Conservation (phyloP, 2,888 invertebrate species). For the Tipula confusa region DNA sequence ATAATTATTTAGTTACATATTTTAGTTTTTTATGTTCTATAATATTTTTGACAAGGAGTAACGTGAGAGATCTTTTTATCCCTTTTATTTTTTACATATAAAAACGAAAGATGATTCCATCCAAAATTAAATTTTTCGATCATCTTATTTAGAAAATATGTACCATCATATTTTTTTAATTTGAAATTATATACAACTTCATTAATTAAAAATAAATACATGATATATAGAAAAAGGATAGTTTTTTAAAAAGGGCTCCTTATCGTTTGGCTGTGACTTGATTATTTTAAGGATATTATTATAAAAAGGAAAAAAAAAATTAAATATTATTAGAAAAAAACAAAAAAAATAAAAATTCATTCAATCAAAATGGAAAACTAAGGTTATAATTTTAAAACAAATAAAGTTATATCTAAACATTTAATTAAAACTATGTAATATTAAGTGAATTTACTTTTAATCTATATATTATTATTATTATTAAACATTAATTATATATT, state of each 20-base stretch:
- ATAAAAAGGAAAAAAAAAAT: slow-evolving; percentile 6
- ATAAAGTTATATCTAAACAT: not conserved
- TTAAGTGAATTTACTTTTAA: not conserved
- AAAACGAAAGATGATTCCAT: not conserved
- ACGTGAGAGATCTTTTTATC: not conserved
- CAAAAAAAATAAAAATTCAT: not conserved
- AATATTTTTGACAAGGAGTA: not conserved
- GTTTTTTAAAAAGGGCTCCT: slow-evolving; percentile 35
- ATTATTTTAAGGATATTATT: slow-evolving; percentile 36
- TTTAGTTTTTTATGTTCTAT: not conserved
- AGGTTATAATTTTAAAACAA: not conserved
- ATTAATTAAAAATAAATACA: not conserved
- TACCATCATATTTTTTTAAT: not conserved
- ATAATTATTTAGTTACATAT: not conserved
- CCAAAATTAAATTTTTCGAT: not conserved
- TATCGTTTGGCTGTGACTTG: slow-evolving; percentile 39
- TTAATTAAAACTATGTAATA: not conserved
- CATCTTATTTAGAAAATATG: not conserved
- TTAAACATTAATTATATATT: slow-evolving; percentile 10
- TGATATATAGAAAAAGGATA: not conserved
- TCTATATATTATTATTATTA: slow-evolving; percentile 1
- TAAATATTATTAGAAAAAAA: no score
- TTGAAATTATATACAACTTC: not conserved
- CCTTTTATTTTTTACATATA: not conserved
- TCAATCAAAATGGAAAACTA: not conserved